Percentiles rank a stretch among this genome's conserved stretches.
phyloP scores from a whole-genome alignment of 2,113 vertebrate species.

The Lipophrys pholis region DNA sequence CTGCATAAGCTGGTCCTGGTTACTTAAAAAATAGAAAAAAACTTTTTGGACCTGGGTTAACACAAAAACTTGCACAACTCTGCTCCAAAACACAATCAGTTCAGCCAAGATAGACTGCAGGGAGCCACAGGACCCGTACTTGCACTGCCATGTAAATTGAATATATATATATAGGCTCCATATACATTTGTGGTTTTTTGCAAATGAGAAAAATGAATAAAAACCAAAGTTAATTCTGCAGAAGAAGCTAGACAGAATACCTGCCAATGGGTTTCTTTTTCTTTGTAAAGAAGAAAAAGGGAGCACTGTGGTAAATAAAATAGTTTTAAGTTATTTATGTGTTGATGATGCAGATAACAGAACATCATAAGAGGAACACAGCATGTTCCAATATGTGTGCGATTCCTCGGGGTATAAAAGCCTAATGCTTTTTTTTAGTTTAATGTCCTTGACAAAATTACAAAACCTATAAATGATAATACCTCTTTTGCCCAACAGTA shows the following conservation, averaged over 20 bases:
- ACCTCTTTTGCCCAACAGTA: background rate
- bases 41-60: constrained; percentile 42
- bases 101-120: constrained; percentile 41
- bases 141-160: background rate
- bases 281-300: background rate
- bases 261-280: background rate
- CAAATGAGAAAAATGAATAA: background rate
- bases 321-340: constrained; percentile 4
- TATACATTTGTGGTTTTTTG: background rate
- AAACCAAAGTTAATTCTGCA: background rate
- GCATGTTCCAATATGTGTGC: constrained; percentile 21
- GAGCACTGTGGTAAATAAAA: background rate
- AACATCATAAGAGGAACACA: background rate
- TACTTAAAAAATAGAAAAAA: constrained; percentile 10
- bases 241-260: background rate
- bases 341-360: constrained; percentile 14
- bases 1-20: constrained; percentile 39
- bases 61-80: constrained; percentile 46
- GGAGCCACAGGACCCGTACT: constrained; percentile 20
- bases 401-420: background rate
- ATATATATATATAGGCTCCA: background rate
- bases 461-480: background rate
- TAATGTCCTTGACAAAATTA: background rate
- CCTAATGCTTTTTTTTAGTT: background rate
- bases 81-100: constrained; percentile 30